Evolutionary conservation across 1,140 invertebrate species (phyloP).

Genomic region (Zaprionus kolodkinae): DNA sequence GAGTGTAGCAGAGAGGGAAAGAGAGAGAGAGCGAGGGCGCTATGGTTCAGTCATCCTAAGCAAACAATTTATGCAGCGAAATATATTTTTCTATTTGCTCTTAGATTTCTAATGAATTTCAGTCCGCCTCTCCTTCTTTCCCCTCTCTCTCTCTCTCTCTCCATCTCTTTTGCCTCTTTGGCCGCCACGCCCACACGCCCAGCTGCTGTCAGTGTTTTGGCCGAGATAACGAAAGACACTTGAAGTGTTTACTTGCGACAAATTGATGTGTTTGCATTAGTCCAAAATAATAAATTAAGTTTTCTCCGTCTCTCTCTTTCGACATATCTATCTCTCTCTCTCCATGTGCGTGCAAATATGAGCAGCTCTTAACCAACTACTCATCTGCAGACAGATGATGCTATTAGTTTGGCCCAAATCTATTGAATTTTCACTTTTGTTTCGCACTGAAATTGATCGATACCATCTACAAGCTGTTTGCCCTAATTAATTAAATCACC

Average conservation of each 20-base stretch:
- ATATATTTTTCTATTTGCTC: slow-evolving; percentile 72
- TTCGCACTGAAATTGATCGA: slow-evolving; percentile 11
- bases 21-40: not conserved
- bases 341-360: not conserved
- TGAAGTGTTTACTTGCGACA: slow-evolving; percentile 81
- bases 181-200: not conserved
- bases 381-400: slow-evolving; percentile 3
- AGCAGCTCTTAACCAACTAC: not conserved
- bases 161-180: too few species aligned
- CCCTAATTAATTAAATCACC: slow-evolving; percentile 35
- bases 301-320: slow-evolving; percentile 31
- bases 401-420: not conserved
- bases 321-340: not conserved
- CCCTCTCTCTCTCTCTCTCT: not conserved
- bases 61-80: slow-evolving; percentile 66
- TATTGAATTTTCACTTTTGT: slow-evolving; percentile 21
- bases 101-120: slow-evolving; percentile 75
- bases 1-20: too few species aligned
- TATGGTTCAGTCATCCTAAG: slow-evolving; percentile 48
- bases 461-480: slow-evolving; percentile 17
- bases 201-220: slow-evolving; percentile 65
- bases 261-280: slow-evolving; percentile 80
- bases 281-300: slow-evolving; percentile 78
- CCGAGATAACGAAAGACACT: slow-evolving; percentile 74
- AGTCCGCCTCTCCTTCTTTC: not conserved